These are phyloP conservation scores for Stegodyphus dumicola DNA, from an alignment of 1,140 invertebrate genomes.

Conservation along the genomic window DNA sequence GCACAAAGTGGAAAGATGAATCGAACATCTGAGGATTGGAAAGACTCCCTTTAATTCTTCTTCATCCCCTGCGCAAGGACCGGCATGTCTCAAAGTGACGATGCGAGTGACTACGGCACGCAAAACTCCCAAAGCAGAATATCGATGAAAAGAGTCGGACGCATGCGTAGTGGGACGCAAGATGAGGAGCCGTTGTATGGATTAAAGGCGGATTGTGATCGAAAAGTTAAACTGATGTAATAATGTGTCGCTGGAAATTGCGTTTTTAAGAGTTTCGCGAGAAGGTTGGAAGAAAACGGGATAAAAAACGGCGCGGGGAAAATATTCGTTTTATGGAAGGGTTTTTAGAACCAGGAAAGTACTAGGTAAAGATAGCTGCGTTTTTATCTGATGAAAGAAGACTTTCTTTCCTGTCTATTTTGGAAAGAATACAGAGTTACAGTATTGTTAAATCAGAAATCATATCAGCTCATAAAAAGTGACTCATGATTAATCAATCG, in stretches of 20 bases:
- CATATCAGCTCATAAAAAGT: no score
- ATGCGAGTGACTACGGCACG: neutral
- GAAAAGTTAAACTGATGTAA: conserved; percentile 36
- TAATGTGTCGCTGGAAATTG: conserved; percentile 11
- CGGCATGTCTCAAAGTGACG: neutral
- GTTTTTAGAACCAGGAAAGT: neutral
- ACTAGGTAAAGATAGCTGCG: no score
- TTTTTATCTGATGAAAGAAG: no score
- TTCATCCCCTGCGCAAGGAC: neutral
- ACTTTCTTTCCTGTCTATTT: no score
- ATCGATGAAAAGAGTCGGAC: neutral
- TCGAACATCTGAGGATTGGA: no score
- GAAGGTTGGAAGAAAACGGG: neutral
- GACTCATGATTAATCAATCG: no score
- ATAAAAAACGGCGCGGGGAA: neutral
- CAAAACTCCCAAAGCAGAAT: neutral
- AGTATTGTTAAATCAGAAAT: no score
- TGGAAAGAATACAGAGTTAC: no score
- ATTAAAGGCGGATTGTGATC: conserved; percentile 5
- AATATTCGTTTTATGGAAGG: neutral
- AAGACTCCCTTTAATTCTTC: neutral
- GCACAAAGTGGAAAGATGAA: no score
- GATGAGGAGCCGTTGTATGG: neutral
- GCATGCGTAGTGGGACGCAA: neutral
- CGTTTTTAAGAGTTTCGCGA: conserved; percentile 15